phyloP scores from a whole-genome alignment of 2,113 vertebrate species.

The Tragelaphus buxtoni region DNA sequence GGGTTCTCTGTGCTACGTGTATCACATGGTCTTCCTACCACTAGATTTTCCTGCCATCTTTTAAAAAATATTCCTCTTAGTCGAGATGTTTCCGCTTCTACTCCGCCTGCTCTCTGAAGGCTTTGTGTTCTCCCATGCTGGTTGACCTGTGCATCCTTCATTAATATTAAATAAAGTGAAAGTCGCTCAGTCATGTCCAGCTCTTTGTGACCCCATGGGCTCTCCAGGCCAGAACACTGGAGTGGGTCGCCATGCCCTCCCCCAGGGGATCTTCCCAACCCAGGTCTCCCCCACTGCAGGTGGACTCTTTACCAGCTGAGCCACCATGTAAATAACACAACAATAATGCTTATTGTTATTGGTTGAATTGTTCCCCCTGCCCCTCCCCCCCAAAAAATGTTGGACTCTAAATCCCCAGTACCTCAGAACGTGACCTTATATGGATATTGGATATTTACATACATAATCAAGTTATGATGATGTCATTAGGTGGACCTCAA shows the following conservation, averaged over 20 bases:
- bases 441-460: neutral
- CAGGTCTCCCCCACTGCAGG: neutral
- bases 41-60: neutral
- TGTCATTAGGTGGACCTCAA: neutral
- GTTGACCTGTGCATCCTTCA: neutral
- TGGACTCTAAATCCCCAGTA: neutral
- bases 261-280: neutral
- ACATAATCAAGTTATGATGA: neutral
- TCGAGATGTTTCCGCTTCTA: neutral
- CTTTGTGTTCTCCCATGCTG: neutral
- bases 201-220: neutral
- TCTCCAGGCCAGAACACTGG: neutral
- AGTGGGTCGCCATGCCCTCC: neutral
- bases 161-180: neutral
- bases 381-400: accelerated
- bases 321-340: neutral
- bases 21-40: neutral
- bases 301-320: neutral
- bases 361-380: neutral
- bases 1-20: accelerated
- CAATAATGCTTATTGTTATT: neutral
- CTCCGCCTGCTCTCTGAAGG: neutral
- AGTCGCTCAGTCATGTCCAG: neutral
- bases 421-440: neutral
- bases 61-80: neutral